Percentiles rank a stretch among this genome's conserved stretches.
phyloP scores from a whole-genome alignment of 2,888 invertebrate species.

The Drosophila diplacantha region DNA sequence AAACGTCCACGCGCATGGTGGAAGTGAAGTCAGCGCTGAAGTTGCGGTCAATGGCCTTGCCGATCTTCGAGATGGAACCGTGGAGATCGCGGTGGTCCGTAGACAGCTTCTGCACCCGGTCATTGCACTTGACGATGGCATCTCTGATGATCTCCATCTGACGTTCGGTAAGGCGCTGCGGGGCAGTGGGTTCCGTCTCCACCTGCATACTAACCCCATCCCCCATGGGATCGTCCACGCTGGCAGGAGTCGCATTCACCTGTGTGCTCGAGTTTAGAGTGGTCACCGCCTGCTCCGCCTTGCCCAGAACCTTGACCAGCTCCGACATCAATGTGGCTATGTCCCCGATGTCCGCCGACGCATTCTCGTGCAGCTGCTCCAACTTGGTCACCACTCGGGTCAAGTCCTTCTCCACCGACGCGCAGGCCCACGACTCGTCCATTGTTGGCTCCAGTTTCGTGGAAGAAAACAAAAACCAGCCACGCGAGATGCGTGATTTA shows the following conservation, averaged over 20 bases:
- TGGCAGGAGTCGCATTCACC: conserved; percentile 57
- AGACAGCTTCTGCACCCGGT: conserved; percentile 88
- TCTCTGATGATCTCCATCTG: conserved; percentile 87
- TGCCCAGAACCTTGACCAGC: conserved; percentile 67
- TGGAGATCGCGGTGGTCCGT: conserved; percentile 91
- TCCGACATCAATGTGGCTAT: conserved; percentile 74
- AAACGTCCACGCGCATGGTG: conserved; percentile 89
- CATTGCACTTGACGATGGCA: conserved; percentile 87
- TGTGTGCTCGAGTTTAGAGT: conserved; percentile 73
- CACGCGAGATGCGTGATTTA: conserved; percentile 20
- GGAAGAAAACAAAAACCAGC: conserved; percentile 9
- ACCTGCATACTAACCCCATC: conserved; percentile 72
- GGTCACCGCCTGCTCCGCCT: conserved; percentile 69
- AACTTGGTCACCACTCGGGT: conserved; percentile 77
- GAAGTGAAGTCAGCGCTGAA: conserved; percentile 94
- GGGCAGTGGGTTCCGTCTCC: conserved; percentile 79
- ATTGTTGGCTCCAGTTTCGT: conserved; percentile 41
- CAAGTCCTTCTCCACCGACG: conserved; percentile 77
- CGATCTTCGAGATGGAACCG: conserved; percentile 89
- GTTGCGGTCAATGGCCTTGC: conserved; percentile 97
- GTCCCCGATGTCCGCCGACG: conserved; percentile 73
- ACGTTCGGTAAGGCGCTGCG: conserved; percentile 83
- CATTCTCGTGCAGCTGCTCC: conserved; percentile 75
- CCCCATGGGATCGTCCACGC: conserved; percentile 68
- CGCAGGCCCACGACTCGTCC: conserved; percentile 62